Base-by-base conservation (phyloP, 2,888 invertebrate genomes). In the Euproctis similis region DNA sequence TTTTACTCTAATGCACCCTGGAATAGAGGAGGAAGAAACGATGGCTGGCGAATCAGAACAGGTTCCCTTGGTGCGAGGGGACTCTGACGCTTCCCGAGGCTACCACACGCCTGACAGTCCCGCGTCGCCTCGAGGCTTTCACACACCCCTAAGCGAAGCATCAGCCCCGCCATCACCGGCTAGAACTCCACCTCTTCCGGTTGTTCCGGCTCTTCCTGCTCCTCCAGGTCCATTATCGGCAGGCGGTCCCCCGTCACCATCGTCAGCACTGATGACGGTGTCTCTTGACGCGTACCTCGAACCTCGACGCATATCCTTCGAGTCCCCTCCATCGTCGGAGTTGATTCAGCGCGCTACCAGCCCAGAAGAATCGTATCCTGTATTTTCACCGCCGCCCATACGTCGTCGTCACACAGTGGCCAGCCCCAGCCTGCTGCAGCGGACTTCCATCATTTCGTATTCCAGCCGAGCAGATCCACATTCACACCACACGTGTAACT, bases 401-500 rank as follows among this genome's bases (percentile, higher is more conserved):
- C 66, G 92, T 86, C 75, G 94, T 87, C 60, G 87, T 86, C 76
- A 88, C 89, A 78, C 84, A 24, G 65, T 81, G 33, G 74, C 80
- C 39, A 82, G 77, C 49, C 78, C 76, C 28, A 65, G 70, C 53
- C 62, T 86, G 25, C 87, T 88, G 24, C 90, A 90, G 26, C 87
- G 92, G 41, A 90, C 92, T 49, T 94, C 94, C 34, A 84, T 93
- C 63, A 87, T 92, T 62, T 91, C 92, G 43, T 89, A 90, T 59
- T 90, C 92, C 44, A 92, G 93, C 42, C 88, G 91, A 59, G 91
- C 90, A 48, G 82, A 81, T 45, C 88, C 89, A 31, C 84, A 87
- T 59, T 95, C 95, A 51, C 95, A 96, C 87, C 95, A 95, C 72
- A 94, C 94, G 87, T 96, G 96, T 96, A 95, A 92, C 65, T 84